These are phyloP conservation scores for Anoplolepis gracilipes DNA, from an alignment of 1,140 invertebrate species.

Conservation along the genomic window DNA sequence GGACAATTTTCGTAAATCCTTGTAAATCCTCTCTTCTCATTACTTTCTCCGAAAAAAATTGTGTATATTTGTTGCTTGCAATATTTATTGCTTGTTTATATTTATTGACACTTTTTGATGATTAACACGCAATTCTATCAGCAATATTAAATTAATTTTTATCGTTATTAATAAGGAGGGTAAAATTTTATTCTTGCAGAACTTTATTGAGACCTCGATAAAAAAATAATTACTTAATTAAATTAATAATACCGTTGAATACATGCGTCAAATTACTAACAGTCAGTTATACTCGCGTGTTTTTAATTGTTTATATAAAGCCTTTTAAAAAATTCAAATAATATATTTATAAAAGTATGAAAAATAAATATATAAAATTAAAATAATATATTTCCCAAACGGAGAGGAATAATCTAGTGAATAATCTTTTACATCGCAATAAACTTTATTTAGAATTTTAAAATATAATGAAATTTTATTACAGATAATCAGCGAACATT, in stretches of 20 bases:
- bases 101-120: neutral
- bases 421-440: neutral
- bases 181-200: neutral
- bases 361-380: neutral
- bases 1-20: neutral
- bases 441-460: constrained; percentile 25
- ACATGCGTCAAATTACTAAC: neutral
- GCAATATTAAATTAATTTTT: neutral
- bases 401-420: constrained; percentile 8
- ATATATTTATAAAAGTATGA: no score
- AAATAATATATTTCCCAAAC: neutral
- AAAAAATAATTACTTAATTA: constrained; percentile 11
- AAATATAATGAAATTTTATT: no score
- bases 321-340: neutral
- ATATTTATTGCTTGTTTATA: no score
- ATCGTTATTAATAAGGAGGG: neutral
- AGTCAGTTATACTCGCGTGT: no score
- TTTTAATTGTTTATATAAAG: neutral
- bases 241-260: neutral
- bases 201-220: neutral
- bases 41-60: neutral
- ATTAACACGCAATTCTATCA: neutral
- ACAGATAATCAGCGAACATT: constrained; percentile 12
- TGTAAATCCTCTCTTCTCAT: neutral
- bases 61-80: neutral